Evolutionary conservation across 2,113 vertebrate species (phyloP), one percentile per base, ranked within the genome.

Genomic region (Crotalus horridus): DNA sequence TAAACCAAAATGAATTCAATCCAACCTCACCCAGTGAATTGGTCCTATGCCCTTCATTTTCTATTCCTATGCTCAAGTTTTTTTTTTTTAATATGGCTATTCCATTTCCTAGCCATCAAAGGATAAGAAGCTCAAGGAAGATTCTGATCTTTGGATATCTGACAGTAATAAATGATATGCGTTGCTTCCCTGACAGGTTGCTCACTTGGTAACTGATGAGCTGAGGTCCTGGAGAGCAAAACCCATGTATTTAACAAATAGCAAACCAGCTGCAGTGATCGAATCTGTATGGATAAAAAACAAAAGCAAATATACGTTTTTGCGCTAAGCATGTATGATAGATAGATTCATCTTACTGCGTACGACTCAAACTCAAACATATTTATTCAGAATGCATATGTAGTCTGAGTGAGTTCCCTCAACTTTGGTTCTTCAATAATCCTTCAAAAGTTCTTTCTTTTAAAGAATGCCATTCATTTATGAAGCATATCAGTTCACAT

Each of bases 121-220:
- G 94, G 89, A 93, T 88, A 0, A n/a, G 94, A 92, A 92, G 93
- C 39, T 13, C 91, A 91, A 85, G 90, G 92, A 95, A 96, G 96
- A 97, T 97, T 94, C 94, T 95, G 96, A 97, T 97, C 97, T 96
- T 95, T 93, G 94, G 91, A 91, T 89, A 89, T 1, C 89, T 96
- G 97, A 97, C 97, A 97, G 97, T 95, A 96, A 98, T 96, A 97
- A 97, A 98, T 95, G 96, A 96, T 94, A 94, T 85, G 91, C 93
- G 93, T 93, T 58, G 96, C 93, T 90, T 93, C 92, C 91, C 43
- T 96, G 97, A 97, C 97, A 97, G 97, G 93, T 94, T 95, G 95
- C 95, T 95, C 96, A 94, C 96, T 85, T 91, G 90, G 96, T 98
- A 97, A 98, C 96, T 94, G 97, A 98, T 97, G 97, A 97, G 96